Evolutionary conservation across 1,140 invertebrate species (phyloP).

Genomic region (Maniola jurtina): DNA sequence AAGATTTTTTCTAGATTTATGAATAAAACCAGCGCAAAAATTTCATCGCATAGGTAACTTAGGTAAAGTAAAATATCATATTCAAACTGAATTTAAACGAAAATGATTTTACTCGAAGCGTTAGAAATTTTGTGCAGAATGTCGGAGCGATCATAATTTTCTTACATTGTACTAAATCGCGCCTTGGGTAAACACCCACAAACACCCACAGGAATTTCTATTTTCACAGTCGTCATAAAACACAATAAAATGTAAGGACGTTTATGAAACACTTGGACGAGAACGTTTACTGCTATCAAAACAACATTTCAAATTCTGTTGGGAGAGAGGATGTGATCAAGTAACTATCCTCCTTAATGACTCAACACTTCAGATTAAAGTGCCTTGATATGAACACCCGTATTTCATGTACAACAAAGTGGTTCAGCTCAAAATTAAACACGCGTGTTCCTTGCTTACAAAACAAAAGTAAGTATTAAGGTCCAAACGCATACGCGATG

Average conservation of each 20-base stretch:
- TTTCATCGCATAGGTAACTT: not conserved
- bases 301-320: too few species aligned
- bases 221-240: constrained; percentile 23
- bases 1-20: not conserved
- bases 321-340: too few species aligned
- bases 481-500: too few species aligned
- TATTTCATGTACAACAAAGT: too few species aligned
- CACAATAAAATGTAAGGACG: constrained; percentile 21
- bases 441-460: too few species aligned
- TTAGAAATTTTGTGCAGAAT: constrained; percentile 9
- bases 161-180: constrained; percentile 11
- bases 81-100: not conserved
- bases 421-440: too few species aligned
- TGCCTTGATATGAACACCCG: too few species aligned
- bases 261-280: constrained; percentile 10
- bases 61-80: not conserved
- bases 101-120: not conserved
- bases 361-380: too few species aligned
- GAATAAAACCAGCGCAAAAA: not conserved
- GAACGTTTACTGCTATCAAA: not conserved
- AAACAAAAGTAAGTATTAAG: too few species aligned
- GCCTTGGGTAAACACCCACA: constrained; percentile 12
- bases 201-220: constrained; percentile 18
- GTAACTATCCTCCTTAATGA: too few species aligned
- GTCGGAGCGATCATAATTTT: constrained; percentile 16